phyloP scores from a whole-genome alignment of 2,797 vertebrate species.

The Myoxocephalus aenaeus region DNA sequence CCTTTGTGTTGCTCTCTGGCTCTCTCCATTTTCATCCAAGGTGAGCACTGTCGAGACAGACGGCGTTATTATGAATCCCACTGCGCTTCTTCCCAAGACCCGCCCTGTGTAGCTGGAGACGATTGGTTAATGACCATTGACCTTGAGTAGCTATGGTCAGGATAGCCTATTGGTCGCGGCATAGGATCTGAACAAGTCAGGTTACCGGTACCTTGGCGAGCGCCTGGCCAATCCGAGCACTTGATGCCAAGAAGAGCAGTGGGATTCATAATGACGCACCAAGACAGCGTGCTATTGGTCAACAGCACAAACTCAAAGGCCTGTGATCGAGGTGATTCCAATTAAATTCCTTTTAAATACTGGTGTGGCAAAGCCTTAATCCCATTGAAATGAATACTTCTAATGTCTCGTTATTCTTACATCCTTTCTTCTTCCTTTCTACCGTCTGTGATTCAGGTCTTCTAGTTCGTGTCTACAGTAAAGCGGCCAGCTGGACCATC shows the following conservation, averaged over 20 bases:
- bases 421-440: not conserved
- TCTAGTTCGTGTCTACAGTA: slow-evolving; percentile 95
- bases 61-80: not conserved
- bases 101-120: not conserved
- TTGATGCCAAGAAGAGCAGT: too few species aligned
- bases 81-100: not conserved
- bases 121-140: not conserved
- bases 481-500: slow-evolving; percentile 96
- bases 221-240: too few species aligned
- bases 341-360: not conserved
- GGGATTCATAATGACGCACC: too few species aligned
- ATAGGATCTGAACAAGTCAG: not conserved
- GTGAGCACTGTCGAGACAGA: not conserved
- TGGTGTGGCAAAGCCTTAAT: not conserved
- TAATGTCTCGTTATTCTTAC: not conserved
- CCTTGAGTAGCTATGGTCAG: not conserved
- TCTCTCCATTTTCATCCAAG: not conserved
- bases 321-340: too few species aligned
- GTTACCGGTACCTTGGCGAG: not conserved
- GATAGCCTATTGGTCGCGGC: not conserved
- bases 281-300: not conserved
- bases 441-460: slow-evolving; percentile 80
- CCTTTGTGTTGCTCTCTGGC: not conserved
- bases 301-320: not conserved
- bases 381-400: not conserved